phyloP scores from a whole-genome alignment of 2,888 invertebrate species.

The Hirudinaria manillensis region DNA sequence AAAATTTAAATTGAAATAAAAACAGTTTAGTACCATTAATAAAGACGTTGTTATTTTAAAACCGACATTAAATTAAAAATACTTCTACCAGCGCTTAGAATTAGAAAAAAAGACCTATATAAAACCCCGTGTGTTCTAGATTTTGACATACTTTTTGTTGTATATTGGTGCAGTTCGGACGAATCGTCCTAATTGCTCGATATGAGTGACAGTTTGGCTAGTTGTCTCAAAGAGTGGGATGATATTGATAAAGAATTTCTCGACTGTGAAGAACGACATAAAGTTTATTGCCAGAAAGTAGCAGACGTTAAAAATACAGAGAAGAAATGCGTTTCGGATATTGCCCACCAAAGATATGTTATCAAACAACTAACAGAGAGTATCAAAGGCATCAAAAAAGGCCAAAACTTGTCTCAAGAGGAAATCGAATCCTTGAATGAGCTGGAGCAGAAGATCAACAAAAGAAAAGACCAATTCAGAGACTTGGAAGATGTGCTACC shows the following conservation, averaged over 20 bases:
- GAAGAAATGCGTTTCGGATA: conserved; percentile 72
- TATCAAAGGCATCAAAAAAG: conserved; percentile 57
- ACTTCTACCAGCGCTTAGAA: no score
- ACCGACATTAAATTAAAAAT: no score
- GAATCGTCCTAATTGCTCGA: not conserved
- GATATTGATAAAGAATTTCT: conserved; percentile 48
- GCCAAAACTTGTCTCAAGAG: conserved; percentile 39
- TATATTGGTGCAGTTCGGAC: no score
- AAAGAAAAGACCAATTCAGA: conserved; percentile 75
- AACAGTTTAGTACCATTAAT: no score
- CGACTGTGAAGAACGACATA: conserved; percentile 59
- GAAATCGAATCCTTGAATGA: conserved; percentile 56
- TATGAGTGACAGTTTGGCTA: not conserved
- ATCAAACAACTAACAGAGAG: conserved; percentile 73
- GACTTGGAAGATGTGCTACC: conserved; percentile 90
- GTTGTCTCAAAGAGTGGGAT: conserved; percentile 46
- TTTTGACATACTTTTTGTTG: no score
- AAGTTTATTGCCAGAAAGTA: conserved; percentile 75
- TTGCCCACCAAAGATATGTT: conserved; percentile 84
- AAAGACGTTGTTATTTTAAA: no score
- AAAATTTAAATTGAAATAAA: no score
- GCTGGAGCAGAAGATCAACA: conserved; percentile 71
- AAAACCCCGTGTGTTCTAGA: no score
- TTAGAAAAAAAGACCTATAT: no score
- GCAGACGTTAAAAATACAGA: conserved; percentile 78